A percentile compares a stretch with the other conserved stretches of the same genome.
These are phyloP conservation scores for Philopotamus ludificatus DNA, from an alignment of 1,140 invertebrate species.

Conservation along the genomic window DNA sequence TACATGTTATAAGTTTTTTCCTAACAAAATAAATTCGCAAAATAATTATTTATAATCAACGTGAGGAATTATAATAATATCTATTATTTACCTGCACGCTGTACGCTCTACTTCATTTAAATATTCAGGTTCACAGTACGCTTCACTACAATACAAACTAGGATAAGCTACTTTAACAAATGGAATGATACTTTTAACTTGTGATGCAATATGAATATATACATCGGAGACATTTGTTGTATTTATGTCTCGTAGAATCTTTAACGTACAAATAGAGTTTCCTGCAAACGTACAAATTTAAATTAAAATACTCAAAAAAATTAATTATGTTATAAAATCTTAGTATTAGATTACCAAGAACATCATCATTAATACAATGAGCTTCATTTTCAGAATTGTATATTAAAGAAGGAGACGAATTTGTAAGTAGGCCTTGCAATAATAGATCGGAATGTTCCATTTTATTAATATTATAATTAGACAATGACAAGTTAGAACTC, in stretches of 20 bases:
- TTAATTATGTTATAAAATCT: background rate
- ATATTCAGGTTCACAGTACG: constrained; percentile 57
- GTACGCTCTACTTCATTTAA: constrained; percentile 64
- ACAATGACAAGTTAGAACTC: constrained; percentile 15
- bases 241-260: constrained; percentile 32
- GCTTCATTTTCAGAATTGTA: constrained; percentile 16
- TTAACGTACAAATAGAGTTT: constrained; percentile 26
- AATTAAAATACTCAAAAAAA: background rate
- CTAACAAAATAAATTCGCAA: constrained; percentile 43
- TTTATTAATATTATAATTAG: constrained; percentile 34
- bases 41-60: background rate
- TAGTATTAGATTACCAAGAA: background rate
- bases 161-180: constrained; percentile 78
- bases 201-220: constrained; percentile 44
- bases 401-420: constrained; percentile 27
- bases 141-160: constrained; percentile 63
- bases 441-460: constrained; percentile 32
- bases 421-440: constrained; percentile 25
- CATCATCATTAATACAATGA: background rate
- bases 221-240: constrained; percentile 11
- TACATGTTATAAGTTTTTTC: constrained; percentile 59
- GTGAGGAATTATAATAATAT: too few relatives aligned
- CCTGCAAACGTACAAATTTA: constrained; percentile 30
- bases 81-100: constrained; percentile 56
- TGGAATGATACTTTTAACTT: constrained; percentile 62